These are phyloP conservation scores for Dryas iulia DNA, from an alignment of 1,140 invertebrate genomes.

Conservation along the genomic window DNA sequence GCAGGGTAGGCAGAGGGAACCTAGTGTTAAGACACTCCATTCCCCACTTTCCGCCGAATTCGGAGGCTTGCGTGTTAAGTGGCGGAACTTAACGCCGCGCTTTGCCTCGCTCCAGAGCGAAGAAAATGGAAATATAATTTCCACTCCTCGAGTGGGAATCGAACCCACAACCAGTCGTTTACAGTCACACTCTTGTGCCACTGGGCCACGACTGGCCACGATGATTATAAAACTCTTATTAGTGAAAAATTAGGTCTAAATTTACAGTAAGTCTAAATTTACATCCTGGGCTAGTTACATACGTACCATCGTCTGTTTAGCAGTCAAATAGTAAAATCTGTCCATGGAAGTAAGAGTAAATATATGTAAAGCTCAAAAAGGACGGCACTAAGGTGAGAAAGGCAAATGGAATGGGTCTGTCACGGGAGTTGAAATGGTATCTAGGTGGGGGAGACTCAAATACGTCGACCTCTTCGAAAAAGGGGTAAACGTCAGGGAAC, in stretches of 20 bases:
- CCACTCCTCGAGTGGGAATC: too few species aligned
- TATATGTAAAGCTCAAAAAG: slow-evolving; percentile 32
- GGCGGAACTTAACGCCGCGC: too few species aligned
- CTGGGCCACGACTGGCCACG: too few species aligned
- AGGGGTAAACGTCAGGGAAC: slow-evolving; percentile 70
- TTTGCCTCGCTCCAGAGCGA: too few species aligned
- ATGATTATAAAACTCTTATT: too few species aligned
- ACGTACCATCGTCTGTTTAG: slow-evolving; percentile 24
- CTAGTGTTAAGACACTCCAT: too few species aligned
- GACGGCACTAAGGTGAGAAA: slow-evolving; percentile 29
- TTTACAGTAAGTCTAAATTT: neutral
- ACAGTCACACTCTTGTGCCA: too few species aligned
- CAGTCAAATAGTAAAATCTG: slow-evolving; percentile 14
- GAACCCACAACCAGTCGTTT: too few species aligned
- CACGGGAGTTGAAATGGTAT: slow-evolving; percentile 49
- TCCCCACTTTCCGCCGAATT: too few species aligned
- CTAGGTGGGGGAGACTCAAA: slow-evolving; percentile 67
- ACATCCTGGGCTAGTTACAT: neutral
- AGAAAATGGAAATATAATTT: too few species aligned
- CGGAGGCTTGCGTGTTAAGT: too few species aligned
- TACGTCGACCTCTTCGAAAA: slow-evolving; percentile 73
- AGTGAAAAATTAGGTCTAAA: neutral
- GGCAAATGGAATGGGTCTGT: slow-evolving; percentile 13
- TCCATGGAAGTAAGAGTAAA: slow-evolving; percentile 19
- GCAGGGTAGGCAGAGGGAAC: too few species aligned